These are phyloP conservation scores for Epizoanthus scotinus DNA, from an alignment of 92 coral and sea anemone species.

Conservation along the genomic window DNA sequence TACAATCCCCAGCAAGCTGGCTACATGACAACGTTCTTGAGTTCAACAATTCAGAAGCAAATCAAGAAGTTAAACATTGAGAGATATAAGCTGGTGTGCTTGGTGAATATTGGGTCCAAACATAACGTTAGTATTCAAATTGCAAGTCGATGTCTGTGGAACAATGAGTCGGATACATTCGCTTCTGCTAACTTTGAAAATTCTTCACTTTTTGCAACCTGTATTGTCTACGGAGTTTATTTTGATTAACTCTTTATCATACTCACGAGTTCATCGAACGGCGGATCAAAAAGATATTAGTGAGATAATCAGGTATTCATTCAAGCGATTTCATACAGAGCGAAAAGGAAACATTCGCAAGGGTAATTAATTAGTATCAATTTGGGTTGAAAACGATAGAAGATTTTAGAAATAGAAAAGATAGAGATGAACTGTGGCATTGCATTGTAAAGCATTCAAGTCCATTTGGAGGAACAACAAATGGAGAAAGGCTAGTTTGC, in stretches of 20 bases:
- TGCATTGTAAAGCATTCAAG: too few relatives aligned
- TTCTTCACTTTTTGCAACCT: slow-evolving; percentile 66
- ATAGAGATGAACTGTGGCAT: too few relatives aligned
- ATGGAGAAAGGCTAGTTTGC: background rate
- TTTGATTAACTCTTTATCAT: slow-evolving; percentile 53
- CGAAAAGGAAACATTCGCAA: too few relatives aligned
- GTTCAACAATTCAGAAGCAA: slow-evolving; percentile 75
- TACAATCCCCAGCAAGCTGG: slow-evolving; percentile 55
- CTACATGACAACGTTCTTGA: slow-evolving; percentile 68
- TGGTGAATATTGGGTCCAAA: slow-evolving; percentile 75
- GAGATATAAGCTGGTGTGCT: slow-evolving; percentile 82
- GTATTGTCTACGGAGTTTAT: slow-evolving; percentile 84
- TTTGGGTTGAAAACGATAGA: too few relatives aligned
- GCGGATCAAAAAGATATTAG: background rate
- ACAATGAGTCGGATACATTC: slow-evolving; percentile 74
- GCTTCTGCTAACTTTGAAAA: slow-evolving; percentile 80
- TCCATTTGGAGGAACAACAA: too few relatives aligned
- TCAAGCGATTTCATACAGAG: background rate
- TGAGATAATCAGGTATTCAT: background rate
- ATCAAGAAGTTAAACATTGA: slow-evolving; percentile 67
- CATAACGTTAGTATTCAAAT: slow-evolving; percentile 61
- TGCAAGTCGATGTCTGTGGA: slow-evolving; percentile 94
- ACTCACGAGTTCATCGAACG: background rate
- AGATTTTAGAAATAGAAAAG: too few relatives aligned
- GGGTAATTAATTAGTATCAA: too few relatives aligned